These are phyloP conservation scores for Epinotia ramella DNA, from an alignment of 2,888 invertebrate species.

Conservation along the genomic window DNA sequence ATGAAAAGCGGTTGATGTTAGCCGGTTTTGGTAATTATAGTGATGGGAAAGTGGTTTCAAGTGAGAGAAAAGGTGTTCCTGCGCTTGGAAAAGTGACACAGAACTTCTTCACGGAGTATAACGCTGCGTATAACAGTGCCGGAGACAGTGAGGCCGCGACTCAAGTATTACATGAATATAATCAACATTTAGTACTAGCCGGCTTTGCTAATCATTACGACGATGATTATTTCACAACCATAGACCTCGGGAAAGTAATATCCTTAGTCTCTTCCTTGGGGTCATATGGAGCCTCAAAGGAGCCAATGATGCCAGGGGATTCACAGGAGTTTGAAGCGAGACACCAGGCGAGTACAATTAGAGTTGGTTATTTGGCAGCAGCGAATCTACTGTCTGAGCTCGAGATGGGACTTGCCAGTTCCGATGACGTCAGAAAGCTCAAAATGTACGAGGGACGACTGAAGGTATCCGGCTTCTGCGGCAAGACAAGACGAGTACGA, in stretches of 20 bases:
- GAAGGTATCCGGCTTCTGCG: not conserved
- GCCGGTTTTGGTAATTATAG: constrained; percentile 5
- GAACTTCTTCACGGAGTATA: not conserved
- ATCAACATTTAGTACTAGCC: not conserved
- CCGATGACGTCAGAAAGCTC: not conserved
- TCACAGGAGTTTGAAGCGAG: not conserved
- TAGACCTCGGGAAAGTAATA: too few relatives aligned
- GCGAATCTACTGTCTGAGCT: constrained; percentile 1
- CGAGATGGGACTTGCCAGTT: not conserved
- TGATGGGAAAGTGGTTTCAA: not conserved
- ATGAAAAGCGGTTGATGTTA: not conserved
- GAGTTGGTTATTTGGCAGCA: constrained; percentile 2
- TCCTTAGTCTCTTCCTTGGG: too few relatives aligned
- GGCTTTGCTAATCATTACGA: not conserved
- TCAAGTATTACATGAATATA: not conserved
- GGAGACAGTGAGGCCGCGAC: not conserved
- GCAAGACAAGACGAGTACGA: not conserved
- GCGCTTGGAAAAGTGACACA: not conserved
- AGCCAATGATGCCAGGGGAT: not conserved
- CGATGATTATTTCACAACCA: not conserved
- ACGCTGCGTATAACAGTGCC: not conserved
- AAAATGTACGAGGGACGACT: not conserved
- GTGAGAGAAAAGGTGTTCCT: not conserved
- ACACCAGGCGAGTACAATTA: not conserved
- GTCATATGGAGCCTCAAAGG: not conserved